Percentiles rank a stretch among this genome's conserved stretches.
Conservation (phyloP, 35 echinoderm and acorn worm genomes). For the Apostichopus parvimensis region DNA sequence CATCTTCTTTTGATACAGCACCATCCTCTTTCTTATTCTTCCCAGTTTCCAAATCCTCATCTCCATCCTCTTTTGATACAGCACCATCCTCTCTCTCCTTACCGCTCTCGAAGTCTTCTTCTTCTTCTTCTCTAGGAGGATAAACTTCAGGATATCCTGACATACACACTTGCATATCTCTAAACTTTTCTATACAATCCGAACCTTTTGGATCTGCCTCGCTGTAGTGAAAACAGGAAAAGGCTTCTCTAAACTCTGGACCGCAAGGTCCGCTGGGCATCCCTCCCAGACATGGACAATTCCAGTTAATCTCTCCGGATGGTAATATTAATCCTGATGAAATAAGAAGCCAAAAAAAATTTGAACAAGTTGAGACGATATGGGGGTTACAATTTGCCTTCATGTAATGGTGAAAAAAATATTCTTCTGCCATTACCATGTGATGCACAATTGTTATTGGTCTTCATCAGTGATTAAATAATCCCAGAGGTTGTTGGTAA, state of each 20-base stretch:
- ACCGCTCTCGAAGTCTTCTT: background rate
- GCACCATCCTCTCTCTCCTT: constrained; percentile 7
- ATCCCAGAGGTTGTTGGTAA: too few species aligned
- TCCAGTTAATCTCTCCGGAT: constrained; percentile 98
- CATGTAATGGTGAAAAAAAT: too few species aligned
- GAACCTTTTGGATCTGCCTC: constrained; percentile 84
- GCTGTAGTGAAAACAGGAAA: constrained; percentile 98
- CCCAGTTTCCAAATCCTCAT: background rate
- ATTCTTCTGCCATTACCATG: too few species aligned
- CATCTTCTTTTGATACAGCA: background rate
- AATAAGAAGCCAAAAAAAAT: background rate
- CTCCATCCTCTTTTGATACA: background rate
- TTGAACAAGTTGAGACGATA: too few species aligned
- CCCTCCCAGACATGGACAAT: constrained; percentile 92
- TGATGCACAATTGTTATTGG: too few species aligned
- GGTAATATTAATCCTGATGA: constrained; percentile 80
- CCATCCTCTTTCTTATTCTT: background rate
- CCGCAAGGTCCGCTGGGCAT: constrained; percentile 97
- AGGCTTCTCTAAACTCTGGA: constrained; percentile 91
- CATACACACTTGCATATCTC: constrained; percentile 94
- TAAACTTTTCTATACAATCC: constrained; percentile 88
- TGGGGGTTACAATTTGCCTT: too few species aligned
- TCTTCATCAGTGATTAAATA: too few species aligned
- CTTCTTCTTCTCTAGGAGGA: constrained; percentile 54
- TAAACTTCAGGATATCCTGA: constrained; percentile 82